Evolutionary conservation across 2,888 invertebrate species (phyloP), one percentile per base, ranked within the genome.

Genomic region (Cheilosia vulpina): DNA sequence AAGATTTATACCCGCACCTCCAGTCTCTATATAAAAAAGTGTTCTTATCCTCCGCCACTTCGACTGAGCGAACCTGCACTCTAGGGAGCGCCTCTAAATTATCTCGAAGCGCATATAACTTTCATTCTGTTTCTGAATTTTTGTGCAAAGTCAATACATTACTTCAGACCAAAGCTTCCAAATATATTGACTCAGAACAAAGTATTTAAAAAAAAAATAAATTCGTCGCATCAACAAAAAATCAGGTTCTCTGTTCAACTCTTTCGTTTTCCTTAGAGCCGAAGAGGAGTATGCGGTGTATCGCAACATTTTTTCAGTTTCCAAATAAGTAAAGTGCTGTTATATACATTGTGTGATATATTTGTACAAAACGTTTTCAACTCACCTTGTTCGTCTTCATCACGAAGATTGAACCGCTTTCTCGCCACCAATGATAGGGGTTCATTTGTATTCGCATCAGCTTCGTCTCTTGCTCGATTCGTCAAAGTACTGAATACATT

Each of bases 351-450:
- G 11, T 55, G 11, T 31, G 34, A 34, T 41, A n/a, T 21, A 38
- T 27, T 43, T 31, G 5, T 45, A 38, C 1, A 38, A 38, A 13
- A 3, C 11, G 11, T 38, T 13, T 38, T 38, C 92, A 79, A 88
- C 89, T 87, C 83, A 89, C 89, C 89, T 88, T 89, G 87, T 62
- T 85, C 88, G 72, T 88, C 84, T 27, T 87, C 88, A 72, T 87
- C 87, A 91, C 93, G 89, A 93, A 91, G 91, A 83, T 90, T 91
- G 71, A 91, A 91, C 60, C 91, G 90, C 78, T 91, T 91, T 88
- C 94, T 94, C 88, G 94, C 94, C 89, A 95, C 94, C 87, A 95
- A 93, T 68, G 95, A 93, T 88, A 95, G 92, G 58, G 95, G 95
- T 87, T 94, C 94, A 87, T 88, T 76, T 72, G 69, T 82, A 79